These are phyloP conservation scores for Periplaneta americana DNA, from an alignment of 1,140 invertebrate species.

Conservation along the genomic window DNA sequence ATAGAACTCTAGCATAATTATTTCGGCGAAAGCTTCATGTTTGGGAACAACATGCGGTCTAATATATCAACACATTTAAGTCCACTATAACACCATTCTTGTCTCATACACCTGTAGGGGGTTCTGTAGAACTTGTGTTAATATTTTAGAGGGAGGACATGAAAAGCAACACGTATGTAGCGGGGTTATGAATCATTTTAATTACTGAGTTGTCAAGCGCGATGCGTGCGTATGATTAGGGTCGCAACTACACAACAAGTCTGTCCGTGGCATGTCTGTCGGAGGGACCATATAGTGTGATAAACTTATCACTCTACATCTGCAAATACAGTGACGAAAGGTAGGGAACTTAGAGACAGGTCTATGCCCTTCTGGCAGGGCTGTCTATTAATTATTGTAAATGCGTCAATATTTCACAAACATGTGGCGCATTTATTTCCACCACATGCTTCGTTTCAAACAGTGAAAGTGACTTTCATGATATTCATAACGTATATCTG, in stretches of 20 bases:
- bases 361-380: too few relatives aligned
- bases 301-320: not conserved
- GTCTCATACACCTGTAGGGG: not conserved
- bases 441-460: too few relatives aligned
- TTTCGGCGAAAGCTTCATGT: too few relatives aligned
- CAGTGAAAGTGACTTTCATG: too few relatives aligned
- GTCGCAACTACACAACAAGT: not conserved
- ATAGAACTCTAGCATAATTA: too few relatives aligned
- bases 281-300: not conserved
- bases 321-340: not conserved
- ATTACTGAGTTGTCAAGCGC: not conserved
- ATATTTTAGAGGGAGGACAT: not conserved
- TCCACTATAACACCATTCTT: not conserved
- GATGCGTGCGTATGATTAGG: not conserved
- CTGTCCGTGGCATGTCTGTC: not conserved
- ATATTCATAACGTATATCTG: too few relatives aligned
- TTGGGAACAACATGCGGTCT: not conserved
- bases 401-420: too few relatives aligned
- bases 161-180: not conserved
- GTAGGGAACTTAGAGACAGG: too few relatives aligned
- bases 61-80: not conserved
- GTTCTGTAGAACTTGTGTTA: not conserved
- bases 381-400: too few relatives aligned
- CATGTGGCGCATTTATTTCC: too few relatives aligned
- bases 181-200: not conserved